These are phyloP conservation scores for Meliscaeva auricollis DNA, from an alignment of 2,888 invertebrate species.

Conservation along the genomic window DNA sequence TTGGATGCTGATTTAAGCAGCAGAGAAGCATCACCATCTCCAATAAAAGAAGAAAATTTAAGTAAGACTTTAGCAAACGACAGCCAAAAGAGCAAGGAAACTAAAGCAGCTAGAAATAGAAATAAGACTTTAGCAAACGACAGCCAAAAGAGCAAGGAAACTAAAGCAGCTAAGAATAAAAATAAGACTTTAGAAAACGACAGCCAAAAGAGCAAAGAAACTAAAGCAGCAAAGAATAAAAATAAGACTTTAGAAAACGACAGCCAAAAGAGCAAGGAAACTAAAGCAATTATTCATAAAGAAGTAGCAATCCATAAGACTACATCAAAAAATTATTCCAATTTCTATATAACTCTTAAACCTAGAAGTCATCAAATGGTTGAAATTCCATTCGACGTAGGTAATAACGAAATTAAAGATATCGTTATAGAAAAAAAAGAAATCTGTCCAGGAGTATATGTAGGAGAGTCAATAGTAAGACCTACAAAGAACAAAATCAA, in stretches of 20 bases:
- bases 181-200: background rate
- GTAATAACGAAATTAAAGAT: background rate
- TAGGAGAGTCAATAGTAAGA: background rate
- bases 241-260: too few relatives aligned
- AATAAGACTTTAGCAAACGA: too few relatives aligned
- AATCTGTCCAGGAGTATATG: too few relatives aligned
- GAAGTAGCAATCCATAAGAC: background rate
- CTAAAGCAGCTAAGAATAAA: background rate
- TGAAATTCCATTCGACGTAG: too few relatives aligned
- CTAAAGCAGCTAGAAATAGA: too few relatives aligned
- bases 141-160: background rate
- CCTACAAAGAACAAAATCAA: background rate
- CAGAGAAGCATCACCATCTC: too few relatives aligned
- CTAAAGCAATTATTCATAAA: background rate
- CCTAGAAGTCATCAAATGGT: background rate
- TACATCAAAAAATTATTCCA: background rate
- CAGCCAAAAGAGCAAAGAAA: background rate
- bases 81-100: too few relatives aligned
- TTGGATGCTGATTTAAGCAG: too few relatives aligned
- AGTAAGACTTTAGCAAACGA: too few relatives aligned
- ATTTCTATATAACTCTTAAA: background rate
- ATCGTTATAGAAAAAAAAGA: background rate
- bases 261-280: too few relatives aligned
- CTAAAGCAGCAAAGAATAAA: too few relatives aligned
- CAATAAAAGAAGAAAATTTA: too few relatives aligned